These are phyloP conservation scores for Cryptomyrus ogoouensis DNA, from an alignment of 2,113 vertebrate species.

Conservation along the genomic window DNA sequence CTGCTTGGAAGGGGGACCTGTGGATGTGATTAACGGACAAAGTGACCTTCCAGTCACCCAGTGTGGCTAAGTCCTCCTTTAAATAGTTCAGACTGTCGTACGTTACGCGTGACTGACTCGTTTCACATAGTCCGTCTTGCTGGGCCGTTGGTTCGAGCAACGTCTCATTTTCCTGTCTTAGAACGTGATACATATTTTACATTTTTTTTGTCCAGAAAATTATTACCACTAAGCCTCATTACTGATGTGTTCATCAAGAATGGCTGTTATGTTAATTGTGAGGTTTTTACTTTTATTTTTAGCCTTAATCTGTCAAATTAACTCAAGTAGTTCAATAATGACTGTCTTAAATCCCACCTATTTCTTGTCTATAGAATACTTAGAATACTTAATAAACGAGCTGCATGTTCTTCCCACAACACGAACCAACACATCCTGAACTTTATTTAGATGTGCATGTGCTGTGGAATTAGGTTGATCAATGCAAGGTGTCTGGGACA, in stretches of 20 bases:
- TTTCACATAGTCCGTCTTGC: background rate
- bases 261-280: slow-evolving; percentile 7
- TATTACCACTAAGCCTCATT: background rate
- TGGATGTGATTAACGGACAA: background rate
- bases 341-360: background rate
- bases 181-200: background rate
- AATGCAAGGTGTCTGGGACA: slow-evolving; percentile 14
- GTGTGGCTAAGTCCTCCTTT: background rate
- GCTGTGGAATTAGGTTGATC: background rate
- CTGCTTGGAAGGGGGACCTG: background rate
- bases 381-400: background rate
- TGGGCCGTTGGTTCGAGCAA: background rate
- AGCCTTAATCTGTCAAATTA: background rate
- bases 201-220: slow-evolving; percentile 1
- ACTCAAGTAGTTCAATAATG: background rate
- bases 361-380: slow-evolving; percentile 9
- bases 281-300: slow-evolving; percentile 5
- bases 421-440: background rate
- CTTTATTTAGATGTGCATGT: background rate
- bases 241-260: background rate
- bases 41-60: background rate
- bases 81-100: background rate
- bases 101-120: background rate
- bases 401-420: background rate
- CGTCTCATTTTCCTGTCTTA: background rate